These are phyloP conservation scores for Drosophila anomelani DNA, from an alignment of 2,888 invertebrate species.

Conservation along the genomic window DNA sequence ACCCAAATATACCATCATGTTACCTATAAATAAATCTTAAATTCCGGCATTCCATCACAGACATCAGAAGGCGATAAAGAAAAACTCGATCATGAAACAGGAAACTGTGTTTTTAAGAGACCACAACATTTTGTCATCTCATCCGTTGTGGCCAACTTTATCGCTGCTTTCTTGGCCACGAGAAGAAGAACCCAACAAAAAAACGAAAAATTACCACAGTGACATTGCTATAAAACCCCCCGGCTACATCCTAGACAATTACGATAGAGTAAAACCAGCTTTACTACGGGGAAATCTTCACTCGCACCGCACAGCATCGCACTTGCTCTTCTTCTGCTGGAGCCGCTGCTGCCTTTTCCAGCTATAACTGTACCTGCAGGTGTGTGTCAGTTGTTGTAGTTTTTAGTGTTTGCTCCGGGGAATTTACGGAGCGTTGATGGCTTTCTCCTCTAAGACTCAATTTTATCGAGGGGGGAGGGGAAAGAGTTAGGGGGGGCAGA, in stretches of 20 bases:
- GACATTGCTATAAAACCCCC: conserved; percentile 39
- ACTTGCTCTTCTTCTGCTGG: conserved; percentile 18
- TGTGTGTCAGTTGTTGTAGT: conserved; percentile 38
- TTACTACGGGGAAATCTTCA: conserved; percentile 70
- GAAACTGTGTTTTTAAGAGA: conserved; percentile 40
- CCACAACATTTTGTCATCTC: conserved; percentile 37
- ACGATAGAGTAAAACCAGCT: conserved; percentile 42
- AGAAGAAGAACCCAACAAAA: conserved; percentile 11
- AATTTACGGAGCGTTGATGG: conserved; percentile 72
- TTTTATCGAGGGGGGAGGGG: neutral
- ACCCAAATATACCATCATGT: conserved; percentile 16
- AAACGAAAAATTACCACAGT: conserved; percentile 29
- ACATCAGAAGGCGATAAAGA: neutral
- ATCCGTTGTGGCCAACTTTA: conserved; percentile 31
- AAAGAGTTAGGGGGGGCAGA: neutral
- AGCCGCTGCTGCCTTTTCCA: conserved; percentile 9
- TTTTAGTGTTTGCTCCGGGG: conserved; percentile 67
- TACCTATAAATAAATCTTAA: conserved; percentile 20
- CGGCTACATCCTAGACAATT: conserved; percentile 44
- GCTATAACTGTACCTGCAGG: conserved; percentile 41
- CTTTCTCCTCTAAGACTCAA: conserved; percentile 67
- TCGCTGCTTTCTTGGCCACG: conserved; percentile 13
- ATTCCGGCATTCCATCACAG: conserved; percentile 20
- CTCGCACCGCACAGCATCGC: conserved; percentile 34
- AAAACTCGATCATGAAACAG: conserved; percentile 34